A percentile compares a stretch with the other conserved stretches of the same genome.
phyloP scores from a whole-genome alignment of 2,113 vertebrate species.

The Leucosticte australis region DNA sequence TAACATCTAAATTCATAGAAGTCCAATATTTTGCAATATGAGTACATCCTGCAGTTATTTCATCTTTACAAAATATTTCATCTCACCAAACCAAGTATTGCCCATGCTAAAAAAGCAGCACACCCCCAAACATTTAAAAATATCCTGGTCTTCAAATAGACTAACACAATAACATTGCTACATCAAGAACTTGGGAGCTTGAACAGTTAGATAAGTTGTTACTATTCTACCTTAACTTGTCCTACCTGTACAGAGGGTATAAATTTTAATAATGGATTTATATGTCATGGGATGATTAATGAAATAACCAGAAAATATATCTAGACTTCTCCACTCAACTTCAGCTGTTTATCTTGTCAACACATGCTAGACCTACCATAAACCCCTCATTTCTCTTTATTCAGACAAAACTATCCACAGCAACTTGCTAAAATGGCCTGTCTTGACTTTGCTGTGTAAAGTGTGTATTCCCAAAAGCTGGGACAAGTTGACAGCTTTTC shows the following conservation, averaged over 20 bases:
- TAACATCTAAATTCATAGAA: neutral
- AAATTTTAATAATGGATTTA: neutral
- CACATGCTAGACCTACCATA: neutral
- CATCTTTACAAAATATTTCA: neutral
- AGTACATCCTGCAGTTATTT: neutral
- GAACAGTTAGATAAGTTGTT: neutral
- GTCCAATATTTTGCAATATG: neutral
- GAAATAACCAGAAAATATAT: neutral
- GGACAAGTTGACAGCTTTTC: neutral
- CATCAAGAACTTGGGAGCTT: neutral
- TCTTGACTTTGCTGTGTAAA: neutral
- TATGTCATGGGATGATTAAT: neutral
- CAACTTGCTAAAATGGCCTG: neutral
- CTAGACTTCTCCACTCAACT: neutral
- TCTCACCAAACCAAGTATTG: neutral
- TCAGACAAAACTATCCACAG: neutral
- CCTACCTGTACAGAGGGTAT: neutral
- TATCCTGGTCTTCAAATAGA: neutral
- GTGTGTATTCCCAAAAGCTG: neutral
- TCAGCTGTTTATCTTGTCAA: neutral
- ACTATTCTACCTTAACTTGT: neutral
- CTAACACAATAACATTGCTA: neutral
- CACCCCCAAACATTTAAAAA: neutral
- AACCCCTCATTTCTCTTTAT: neutral
- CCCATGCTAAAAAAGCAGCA: neutral